Evolutionary conservation across 2,797 vertebrate genomes (phyloP).

Genomic region (Anolis apletophallus): DNA sequence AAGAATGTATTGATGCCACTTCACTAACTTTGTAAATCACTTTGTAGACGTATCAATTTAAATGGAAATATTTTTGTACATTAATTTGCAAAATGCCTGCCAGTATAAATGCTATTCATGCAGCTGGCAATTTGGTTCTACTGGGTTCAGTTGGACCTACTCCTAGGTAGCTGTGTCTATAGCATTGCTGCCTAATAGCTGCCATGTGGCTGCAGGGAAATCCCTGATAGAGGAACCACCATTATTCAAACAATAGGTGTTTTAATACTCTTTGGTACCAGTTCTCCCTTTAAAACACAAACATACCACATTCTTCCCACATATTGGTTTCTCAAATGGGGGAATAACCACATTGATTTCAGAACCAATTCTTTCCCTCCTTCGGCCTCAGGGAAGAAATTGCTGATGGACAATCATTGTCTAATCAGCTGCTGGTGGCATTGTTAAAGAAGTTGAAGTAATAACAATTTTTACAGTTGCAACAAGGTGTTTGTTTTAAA

Average conservation of each 20-base stretch:
- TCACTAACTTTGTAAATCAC: background rate
- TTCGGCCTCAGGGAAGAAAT: background rate
- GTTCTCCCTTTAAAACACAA: background rate
- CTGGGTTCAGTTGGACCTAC: background rate
- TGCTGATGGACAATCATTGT: background rate
- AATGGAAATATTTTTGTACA: background rate
- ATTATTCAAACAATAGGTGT: too few species aligned
- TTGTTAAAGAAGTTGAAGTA: background rate
- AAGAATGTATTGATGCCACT: background rate
- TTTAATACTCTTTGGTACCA: background rate
- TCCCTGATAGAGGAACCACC: background rate
- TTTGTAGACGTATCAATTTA: background rate
- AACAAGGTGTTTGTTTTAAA: background rate
- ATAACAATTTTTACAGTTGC: background rate
- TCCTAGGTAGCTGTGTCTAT: background rate
- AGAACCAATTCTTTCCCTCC: background rate
- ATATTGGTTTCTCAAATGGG: background rate
- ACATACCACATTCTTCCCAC: background rate
- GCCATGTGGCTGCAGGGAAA: background rate
- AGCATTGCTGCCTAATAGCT: background rate
- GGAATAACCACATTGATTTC: background rate
- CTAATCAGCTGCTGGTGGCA: too few species aligned
- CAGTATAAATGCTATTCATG: background rate
- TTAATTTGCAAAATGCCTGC: background rate
- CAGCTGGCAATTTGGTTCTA: background rate